Conservation (phyloP, 2,113 vertebrate genomes). For the Centropus unirufus region DNA sequence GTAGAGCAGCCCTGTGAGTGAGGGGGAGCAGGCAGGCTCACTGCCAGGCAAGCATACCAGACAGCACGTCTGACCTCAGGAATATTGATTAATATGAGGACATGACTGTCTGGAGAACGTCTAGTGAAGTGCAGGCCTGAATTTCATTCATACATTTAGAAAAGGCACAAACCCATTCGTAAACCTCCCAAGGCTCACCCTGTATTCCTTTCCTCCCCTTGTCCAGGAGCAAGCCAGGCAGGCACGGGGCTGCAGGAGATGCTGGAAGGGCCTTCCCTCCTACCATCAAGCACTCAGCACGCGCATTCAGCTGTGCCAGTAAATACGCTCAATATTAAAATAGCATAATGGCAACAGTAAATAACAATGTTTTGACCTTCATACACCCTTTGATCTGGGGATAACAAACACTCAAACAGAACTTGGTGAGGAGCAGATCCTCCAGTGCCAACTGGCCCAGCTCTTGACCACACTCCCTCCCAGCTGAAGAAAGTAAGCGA, state of each 20-base stretch:
- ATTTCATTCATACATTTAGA: constrained; percentile 54
- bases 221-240: too few species aligned
- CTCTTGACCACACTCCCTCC: rapidly evolving
- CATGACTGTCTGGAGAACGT: constrained; percentile 21
- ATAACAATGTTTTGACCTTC: not conserved
- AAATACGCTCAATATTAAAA: not conserved
- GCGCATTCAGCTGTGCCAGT: not conserved
- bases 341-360: not conserved
- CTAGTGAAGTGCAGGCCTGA: not conserved
- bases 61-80: not conserved
- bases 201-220: not conserved
- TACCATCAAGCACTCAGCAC: rapidly evolving
- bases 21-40: not conserved
- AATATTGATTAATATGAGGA: not conserved
- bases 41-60: not conserved
- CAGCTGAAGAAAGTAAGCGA: not conserved
- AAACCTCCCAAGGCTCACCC: constrained; percentile 22
- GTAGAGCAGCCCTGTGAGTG: not conserved
- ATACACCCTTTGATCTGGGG: not conserved
- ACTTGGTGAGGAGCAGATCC: not conserved
- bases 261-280: not conserved
- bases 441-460: not conserved
- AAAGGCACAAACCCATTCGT: constrained; percentile 53
- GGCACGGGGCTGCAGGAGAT: not conserved
- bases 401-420: not conserved